Base-by-base conservation (phyloP, 2,113 vertebrate genomes). In the Junco hyemalis region DNA sequence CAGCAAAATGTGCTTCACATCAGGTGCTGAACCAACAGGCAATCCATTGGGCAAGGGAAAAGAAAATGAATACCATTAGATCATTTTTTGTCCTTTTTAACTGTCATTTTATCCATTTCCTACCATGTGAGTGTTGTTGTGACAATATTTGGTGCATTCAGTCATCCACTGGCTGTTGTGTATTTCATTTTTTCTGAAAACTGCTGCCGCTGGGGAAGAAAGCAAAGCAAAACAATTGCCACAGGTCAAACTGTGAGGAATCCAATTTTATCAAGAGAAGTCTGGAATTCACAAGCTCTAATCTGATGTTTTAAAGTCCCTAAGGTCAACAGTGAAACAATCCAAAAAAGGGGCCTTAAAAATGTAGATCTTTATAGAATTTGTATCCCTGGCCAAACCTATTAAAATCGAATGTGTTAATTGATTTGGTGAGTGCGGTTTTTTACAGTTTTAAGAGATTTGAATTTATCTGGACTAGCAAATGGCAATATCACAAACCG, bases 241-340 rank as follows among this genome's bases (percentile, higher is more conserved):
- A 86, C 87, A 73, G 84, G 95, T 95, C 92, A 94, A 4, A 80
- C 90, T 93, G 90, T 63, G 76, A 94, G 56, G 87, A 96, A 96
- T 96, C 79, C 85, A 94, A 90, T 96, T 97, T 93, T 86, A 79
- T 71, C 92, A 88, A 26, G 70, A 83, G 78, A 92, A 95, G 90
- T 59, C 81, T 94, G 79, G 84, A 95, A 95, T 93, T 91, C 95
- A 93, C 88, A 54, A 79, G 81, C 74, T 94, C 80, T 92, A 81
- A 96, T 95, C 81, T 90, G 86, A 86, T 89, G 76, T 74, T 94
- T 76, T 42, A 31, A 87, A 68, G 53, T 74, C 92, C 80, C 94
- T 45, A 51, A 82, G 59, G 81, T 95, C 78, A 93, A 22, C 69
- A 82, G 24, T 77, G 79, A 87, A 95, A 92, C 85, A 90, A 90